Evolutionary conservation across 1,140 invertebrate genomes (phyloP).

Genomic region (Trachymyrmex cornetzi): DNA sequence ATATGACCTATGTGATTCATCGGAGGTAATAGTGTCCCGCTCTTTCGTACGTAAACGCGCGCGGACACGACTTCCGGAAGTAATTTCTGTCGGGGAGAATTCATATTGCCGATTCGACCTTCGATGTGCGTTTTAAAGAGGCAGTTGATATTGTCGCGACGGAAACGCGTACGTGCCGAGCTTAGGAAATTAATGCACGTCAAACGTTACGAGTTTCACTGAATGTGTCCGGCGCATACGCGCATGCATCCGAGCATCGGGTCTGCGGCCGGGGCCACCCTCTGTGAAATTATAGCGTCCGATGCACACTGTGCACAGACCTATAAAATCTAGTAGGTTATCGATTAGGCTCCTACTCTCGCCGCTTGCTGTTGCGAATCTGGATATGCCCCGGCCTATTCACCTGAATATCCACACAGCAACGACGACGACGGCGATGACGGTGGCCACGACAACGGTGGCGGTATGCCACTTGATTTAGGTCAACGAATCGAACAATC

Average conservation of each 20-base stretch:
- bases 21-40: not conserved
- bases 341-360: slow-evolving; percentile 82
- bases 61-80: not conserved
- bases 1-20: not conserved
- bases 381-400: slow-evolving; percentile 80
- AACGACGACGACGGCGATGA: slow-evolving; percentile 36
- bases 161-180: slow-evolving; percentile 10
- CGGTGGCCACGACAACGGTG: not conserved
- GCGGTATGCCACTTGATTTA: slow-evolving; percentile 76
- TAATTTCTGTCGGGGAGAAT: slow-evolving; percentile 18
- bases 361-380: slow-evolving; percentile 80
- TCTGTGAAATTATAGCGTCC: slow-evolving; percentile 61
- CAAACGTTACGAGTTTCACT: slow-evolving; percentile 12
- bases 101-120: slow-evolving; percentile 17
- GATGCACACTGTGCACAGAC: slow-evolving; percentile 66
- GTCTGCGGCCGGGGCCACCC: not conserved
- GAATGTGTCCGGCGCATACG: slow-evolving; percentile 39
- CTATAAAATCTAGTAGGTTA: slow-evolving; percentile 81
- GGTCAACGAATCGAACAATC: slow-evolving; percentile 84
- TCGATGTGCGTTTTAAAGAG: slow-evolving; percentile 7
- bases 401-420: slow-evolving; percentile 77
- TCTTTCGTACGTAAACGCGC: slow-evolving; percentile 5
- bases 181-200: slow-evolving; percentile 29
- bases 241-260: slow-evolving; percentile 44
- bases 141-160: no score